A percentile compares a stretch with the other conserved stretches of the same genome.
Conservation (phyloP, 2,888 invertebrate genomes). For the Amphipyra tragopoginis region DNA sequence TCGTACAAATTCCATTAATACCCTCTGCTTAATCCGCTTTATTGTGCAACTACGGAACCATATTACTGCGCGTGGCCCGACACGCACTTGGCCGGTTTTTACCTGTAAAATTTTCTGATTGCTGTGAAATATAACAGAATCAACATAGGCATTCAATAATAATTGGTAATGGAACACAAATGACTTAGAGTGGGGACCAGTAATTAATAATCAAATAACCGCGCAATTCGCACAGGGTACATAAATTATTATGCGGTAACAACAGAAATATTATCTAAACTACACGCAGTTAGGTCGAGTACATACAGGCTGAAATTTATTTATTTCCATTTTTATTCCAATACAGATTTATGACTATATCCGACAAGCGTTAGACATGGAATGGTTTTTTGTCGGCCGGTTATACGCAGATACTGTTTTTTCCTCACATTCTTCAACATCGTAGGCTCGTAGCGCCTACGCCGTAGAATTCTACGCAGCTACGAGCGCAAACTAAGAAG, state of each 20-base stretch:
- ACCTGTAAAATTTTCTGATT: no score
- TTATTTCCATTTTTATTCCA: constrained; percentile 11
- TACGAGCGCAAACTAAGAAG: constrained; percentile 35
- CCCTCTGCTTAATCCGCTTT: no score
- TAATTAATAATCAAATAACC: constrained; percentile 41
- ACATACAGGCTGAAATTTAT: constrained; percentile 12
- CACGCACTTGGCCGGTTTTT: no score
- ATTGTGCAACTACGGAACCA: no score
- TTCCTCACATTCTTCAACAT: constrained; percentile 7
- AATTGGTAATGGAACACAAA: no score
- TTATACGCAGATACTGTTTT: constrained; percentile 17
- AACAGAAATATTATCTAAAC: constrained; percentile 23
- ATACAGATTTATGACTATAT: constrained; percentile 42
- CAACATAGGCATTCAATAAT: no score
- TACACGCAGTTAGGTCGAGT: constrained; percentile 18
- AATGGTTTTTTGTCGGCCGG: constrained; percentile 2
- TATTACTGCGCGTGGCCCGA: no score
- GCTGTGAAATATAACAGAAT: no score
- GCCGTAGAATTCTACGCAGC: constrained; percentile 42
- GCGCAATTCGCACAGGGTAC: not conserved
- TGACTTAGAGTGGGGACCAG: constrained; percentile 12
- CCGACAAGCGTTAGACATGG: constrained; percentile 14
- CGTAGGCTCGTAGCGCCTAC: constrained; percentile 46
- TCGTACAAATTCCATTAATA: no score
- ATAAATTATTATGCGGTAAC: no score